Evolutionary conservation across 2,888 invertebrate species (phyloP).

Genomic region (Chaetoderma sp.): DNA sequence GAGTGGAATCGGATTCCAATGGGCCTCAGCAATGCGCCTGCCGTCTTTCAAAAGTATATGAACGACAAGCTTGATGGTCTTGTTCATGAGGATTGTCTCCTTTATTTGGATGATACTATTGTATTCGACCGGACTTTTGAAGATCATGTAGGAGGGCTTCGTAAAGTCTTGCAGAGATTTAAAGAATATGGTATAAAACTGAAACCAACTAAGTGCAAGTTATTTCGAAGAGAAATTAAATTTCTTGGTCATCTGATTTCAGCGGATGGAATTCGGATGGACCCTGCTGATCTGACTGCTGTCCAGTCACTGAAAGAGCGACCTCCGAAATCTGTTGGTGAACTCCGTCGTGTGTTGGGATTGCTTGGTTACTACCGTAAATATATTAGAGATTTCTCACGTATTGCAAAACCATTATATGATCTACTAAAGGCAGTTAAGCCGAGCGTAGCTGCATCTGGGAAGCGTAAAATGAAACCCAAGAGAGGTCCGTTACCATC

Average conservation of each 20-base stretch:
- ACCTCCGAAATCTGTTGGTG: background rate
- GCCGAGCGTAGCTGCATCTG: background rate
- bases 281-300: background rate
- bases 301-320: background rate
- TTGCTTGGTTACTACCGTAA: constrained; percentile 1
- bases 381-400: background rate
- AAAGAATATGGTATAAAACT: background rate
- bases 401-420: constrained; percentile 4
- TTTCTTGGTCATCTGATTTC: constrained; percentile 8
- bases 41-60: constrained; percentile 12
- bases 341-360: constrained; percentile 3
- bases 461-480: background rate
- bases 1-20: constrained; percentile 31
- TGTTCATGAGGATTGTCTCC: constrained; percentile 7
- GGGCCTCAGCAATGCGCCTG: constrained; percentile 28
- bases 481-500: background rate
- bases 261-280: constrained; percentile 5
- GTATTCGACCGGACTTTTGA: too few relatives aligned
- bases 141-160: too few relatives aligned
- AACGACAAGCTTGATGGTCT: constrained; percentile 9
- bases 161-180: constrained; percentile 3
- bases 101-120: too few relatives aligned
- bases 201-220: background rate
- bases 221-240: background rate
- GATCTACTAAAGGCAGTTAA: constrained; percentile 1